phyloP scores from a whole-genome alignment of 2,888 invertebrate species.

The Parnassius smintheus region DNA sequence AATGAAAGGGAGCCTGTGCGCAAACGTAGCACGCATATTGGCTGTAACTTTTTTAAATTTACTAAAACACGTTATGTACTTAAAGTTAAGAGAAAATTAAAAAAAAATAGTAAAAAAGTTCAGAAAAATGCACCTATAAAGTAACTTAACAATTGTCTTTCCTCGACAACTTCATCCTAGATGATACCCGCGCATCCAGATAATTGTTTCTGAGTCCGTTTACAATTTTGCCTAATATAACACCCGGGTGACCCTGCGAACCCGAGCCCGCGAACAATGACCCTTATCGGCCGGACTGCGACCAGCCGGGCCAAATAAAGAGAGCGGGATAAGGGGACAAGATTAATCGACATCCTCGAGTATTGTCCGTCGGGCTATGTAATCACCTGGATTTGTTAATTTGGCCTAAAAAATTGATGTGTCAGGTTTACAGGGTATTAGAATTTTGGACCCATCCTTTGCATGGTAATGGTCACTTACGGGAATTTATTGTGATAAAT shows the following conservation, averaged over 20 bases:
- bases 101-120: too few relatives aligned
- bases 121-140: too few relatives aligned
- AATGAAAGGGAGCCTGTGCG: too few relatives aligned
- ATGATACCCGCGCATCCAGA: neutral
- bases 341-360: conserved; percentile 27
- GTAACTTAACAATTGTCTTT: too few relatives aligned
- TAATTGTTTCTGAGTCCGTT: neutral
- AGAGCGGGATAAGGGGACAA: conserved; percentile 18
- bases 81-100: too few relatives aligned
- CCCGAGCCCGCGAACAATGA: conserved; percentile 15
- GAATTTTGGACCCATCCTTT: conserved; percentile 3
- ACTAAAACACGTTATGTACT: too few relatives aligned
- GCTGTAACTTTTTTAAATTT: too few relatives aligned
- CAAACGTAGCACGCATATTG: too few relatives aligned
- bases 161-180: neutral
- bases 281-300: conserved; percentile 20
- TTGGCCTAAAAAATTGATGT: conserved; percentile 19
- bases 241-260: conserved; percentile 4
- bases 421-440: neutral
- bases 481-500: too few relatives aligned
- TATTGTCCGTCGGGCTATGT: conserved; percentile 22
- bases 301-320: conserved; percentile 9
- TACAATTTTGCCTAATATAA: conserved; percentile 11
- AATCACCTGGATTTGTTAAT: conserved; percentile 28
- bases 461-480: neutral